These are phyloP conservation scores for Lordiphosa mommai DNA, from an alignment of 1,140 invertebrate genomes.

Conservation along the genomic window DNA sequence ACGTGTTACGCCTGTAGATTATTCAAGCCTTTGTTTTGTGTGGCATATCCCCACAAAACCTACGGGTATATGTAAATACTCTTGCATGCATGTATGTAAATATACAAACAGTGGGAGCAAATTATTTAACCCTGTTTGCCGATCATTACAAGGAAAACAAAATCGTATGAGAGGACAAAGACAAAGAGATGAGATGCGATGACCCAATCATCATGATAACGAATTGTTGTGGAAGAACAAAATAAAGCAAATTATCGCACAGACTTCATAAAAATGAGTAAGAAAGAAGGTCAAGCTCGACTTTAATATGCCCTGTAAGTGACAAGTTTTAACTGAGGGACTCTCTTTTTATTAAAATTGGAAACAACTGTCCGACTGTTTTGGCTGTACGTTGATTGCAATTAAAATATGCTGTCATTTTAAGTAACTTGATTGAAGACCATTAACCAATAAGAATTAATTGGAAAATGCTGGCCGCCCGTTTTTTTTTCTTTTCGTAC, in stretches of 20 bases:
- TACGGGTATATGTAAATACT: slow-evolving; percentile 34
- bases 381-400: too few relatives aligned
- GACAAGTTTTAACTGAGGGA: too few relatives aligned
- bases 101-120: slow-evolving; percentile 42
- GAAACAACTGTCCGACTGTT: too few relatives aligned
- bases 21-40: slow-evolving; percentile 5
- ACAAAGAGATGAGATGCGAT: too few relatives aligned
- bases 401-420: too few relatives aligned
- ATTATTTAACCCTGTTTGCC: slow-evolving; percentile 39
- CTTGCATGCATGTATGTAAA: slow-evolving; percentile 36
- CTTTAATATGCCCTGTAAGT: too few relatives aligned
- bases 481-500: too few relatives aligned
- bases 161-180: background rate
- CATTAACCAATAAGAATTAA: too few relatives aligned
- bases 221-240: background rate
- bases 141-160: slow-evolving; percentile 10
- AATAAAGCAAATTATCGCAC: slow-evolving; percentile 1
- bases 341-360: too few relatives aligned
- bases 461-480: too few relatives aligned
- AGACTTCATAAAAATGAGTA: slow-evolving; percentile 29
- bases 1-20: slow-evolving; percentile 10
- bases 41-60: background rate
- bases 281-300: too few relatives aligned
- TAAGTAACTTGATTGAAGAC: too few relatives aligned
- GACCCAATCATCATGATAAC: background rate